These are phyloP conservation scores for Umimayanthus chanpuru DNA, from an alignment of 92 coral and sea anemone species.

Conservation along the genomic window DNA sequence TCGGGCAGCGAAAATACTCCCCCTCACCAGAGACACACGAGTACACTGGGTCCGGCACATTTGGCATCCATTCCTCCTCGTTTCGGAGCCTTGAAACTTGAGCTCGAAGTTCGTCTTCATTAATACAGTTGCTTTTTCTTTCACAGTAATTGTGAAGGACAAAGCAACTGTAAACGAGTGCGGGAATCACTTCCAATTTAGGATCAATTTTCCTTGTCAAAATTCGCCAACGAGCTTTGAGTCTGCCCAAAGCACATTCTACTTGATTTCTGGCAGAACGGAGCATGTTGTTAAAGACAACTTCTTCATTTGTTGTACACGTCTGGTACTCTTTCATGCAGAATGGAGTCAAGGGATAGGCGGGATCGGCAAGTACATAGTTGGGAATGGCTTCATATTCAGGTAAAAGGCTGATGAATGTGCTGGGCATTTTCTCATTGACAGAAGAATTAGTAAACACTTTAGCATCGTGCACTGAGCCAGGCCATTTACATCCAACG, in stretches of 20 bases:
- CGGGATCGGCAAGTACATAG: conserved; percentile 39
- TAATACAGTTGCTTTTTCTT: conserved; percentile 19
- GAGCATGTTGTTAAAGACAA: conserved; percentile 34
- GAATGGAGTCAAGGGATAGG: conserved; percentile 47
- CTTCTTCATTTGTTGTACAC: conserved; percentile 45
- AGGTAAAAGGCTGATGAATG: conserved; percentile 36
- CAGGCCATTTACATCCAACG: conserved; percentile 24
- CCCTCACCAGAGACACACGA: conserved; percentile 45
- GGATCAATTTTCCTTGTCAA: conserved; percentile 9
- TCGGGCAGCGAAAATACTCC: conserved; percentile 50
- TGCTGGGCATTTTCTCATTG: conserved; percentile 39
- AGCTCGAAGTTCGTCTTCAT: conserved; percentile 49
- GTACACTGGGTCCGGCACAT: conserved; percentile 48
- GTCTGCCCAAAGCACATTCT: conserved; percentile 42
- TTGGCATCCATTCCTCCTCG: conserved; percentile 49
- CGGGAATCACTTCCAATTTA: background rate
- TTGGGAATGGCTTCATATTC: conserved; percentile 46
- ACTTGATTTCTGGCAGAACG: conserved; percentile 37
- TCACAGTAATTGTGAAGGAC: conserved; percentile 49
- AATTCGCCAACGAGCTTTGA: conserved; percentile 47
- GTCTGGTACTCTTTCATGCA: conserved; percentile 48
- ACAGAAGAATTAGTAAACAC: conserved; percentile 35
- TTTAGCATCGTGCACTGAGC: too few relatives aligned
- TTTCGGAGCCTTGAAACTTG: conserved; percentile 43
- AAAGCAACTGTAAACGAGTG: conserved; percentile 36